phyloP scores from a whole-genome alignment of 2,888 invertebrate species.

The Siphonodentalium dalli region DNA sequence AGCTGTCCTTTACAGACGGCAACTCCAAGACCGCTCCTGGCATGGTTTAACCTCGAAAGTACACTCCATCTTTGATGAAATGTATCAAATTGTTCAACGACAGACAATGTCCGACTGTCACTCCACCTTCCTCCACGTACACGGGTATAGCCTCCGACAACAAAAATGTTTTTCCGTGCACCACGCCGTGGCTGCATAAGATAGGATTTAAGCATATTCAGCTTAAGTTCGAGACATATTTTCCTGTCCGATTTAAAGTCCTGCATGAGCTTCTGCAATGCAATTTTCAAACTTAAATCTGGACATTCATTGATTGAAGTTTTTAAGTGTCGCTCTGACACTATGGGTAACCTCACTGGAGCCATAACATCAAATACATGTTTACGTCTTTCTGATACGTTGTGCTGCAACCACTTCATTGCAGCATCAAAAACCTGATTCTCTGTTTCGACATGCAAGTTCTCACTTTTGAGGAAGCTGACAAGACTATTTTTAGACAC shows the following conservation, averaged over 20 bases:
- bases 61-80: constrained; percentile 52
- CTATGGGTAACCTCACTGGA: constrained; percentile 82
- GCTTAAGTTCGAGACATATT: constrained; percentile 23
- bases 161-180: constrained; percentile 85
- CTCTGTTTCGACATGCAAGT: constrained; percentile 86
- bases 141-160: constrained; percentile 87
- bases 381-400: constrained; percentile 78
- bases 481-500: constrained; percentile 80
- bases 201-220: constrained; percentile 24
- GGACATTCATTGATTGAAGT: constrained; percentile 78
- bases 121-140: constrained; percentile 82
- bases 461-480: constrained; percentile 82
- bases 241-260: constrained; percentile 40
- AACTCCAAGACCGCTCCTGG: constrained; percentile 86
- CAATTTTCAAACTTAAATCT: constrained; percentile 80
- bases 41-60: constrained; percentile 76
- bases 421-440: constrained; percentile 81
- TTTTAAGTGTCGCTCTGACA: constrained; percentile 74
- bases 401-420: constrained; percentile 85
- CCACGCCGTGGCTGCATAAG: constrained; percentile 77
- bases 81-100: constrained; percentile 77
- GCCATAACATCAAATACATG: constrained; percentile 86
- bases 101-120: constrained; percentile 75
- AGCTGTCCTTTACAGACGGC: constrained; percentile 84
- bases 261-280: constrained; percentile 70